A percentile compares a stretch with the other conserved stretches of the same genome.
Evolutionary conservation across 2,888 invertebrate species (phyloP).

Genomic region (Athalia circularis): DNA sequence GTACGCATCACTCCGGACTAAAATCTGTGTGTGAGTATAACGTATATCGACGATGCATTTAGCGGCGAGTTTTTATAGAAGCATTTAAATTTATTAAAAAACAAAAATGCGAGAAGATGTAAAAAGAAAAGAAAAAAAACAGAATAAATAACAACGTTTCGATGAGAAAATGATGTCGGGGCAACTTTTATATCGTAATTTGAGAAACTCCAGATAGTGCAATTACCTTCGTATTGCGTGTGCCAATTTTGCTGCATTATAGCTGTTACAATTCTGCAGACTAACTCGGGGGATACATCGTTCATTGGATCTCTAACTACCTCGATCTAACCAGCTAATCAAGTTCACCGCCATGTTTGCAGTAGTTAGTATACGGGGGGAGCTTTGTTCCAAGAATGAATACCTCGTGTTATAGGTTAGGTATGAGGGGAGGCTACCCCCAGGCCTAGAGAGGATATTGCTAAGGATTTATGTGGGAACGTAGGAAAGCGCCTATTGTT

Average conservation of each 20-base stretch:
- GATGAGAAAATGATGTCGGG: too few relatives aligned
- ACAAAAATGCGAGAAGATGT: not conserved
- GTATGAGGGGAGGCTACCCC: not conserved
- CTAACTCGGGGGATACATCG: not conserved
- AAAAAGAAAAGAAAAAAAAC: not conserved
- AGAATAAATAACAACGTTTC: not conserved
- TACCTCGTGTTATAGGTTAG: constrained; percentile 6
- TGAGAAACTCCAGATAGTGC: not conserved
- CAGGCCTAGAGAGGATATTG: not conserved
- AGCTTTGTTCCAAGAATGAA: constrained; percentile 27
- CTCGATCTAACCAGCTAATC: constrained; percentile 34
- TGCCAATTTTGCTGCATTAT: not conserved
- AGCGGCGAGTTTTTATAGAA: not conserved
- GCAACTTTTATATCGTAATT: too few relatives aligned
- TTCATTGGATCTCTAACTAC: constrained; percentile 6
- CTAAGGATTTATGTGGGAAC: constrained; percentile 7
- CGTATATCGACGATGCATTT: not conserved
- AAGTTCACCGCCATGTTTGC: constrained; percentile 36
- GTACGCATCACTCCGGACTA: too few relatives aligned
- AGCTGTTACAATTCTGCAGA: not conserved
- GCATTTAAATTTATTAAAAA: not conserved
- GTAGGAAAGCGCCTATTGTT: constrained; percentile 27
- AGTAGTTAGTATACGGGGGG: constrained; percentile 15
- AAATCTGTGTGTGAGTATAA: not conserved
- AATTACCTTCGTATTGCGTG: not conserved